Base-by-base conservation (phyloP, 2,888 invertebrate species). In the Cephalotes varians region DNA sequence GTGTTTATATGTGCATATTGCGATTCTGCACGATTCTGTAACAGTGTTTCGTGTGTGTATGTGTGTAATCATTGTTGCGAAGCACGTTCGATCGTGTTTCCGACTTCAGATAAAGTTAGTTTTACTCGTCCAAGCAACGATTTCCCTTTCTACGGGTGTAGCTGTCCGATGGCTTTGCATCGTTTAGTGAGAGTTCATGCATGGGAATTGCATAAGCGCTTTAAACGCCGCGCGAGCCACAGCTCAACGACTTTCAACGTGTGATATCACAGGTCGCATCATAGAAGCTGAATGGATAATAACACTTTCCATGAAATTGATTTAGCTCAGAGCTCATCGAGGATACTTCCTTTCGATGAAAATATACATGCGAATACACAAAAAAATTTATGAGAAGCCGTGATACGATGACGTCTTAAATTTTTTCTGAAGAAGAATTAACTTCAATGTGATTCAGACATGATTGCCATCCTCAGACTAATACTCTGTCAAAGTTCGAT, bases 141-240 rank as follows among this genome's bases (percentile, higher is more conserved):
- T 85, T 87, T 87, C 83, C 85, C 74, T 87, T 87, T 86, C 85
- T 80, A 82, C 58, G 7, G 18, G 56, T 67, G 44, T 60, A 60
- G 81, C 18, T 47, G 56, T 9, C n/a, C 69, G 56, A 58, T 79
- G 25, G 56, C 65, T 65, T 69, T 69, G 21, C 56, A 56, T 79
- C 77, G 34, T 47, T 69, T n/a, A 34, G 77, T 34, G 69, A 69
- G 54, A 79, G 77, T 69, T 56, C 44, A 79, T 40, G 44, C 77
- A 18, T 77, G 12, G 5, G 12, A 69, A 79, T 79, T 79, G 44
- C 44, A 79, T 69, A 79, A 79, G 77, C 69, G 31, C 31, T 44
- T 69, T 34, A 56, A 54, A 73, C 49, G 49, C 54, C 49, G 54
- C 62, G 62, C 56, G 62, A 58, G 72, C 25, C 58, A 15, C n/a